Base-by-base conservation (phyloP, 1,140 invertebrate genomes). In the Calliphora vicina region DNA sequence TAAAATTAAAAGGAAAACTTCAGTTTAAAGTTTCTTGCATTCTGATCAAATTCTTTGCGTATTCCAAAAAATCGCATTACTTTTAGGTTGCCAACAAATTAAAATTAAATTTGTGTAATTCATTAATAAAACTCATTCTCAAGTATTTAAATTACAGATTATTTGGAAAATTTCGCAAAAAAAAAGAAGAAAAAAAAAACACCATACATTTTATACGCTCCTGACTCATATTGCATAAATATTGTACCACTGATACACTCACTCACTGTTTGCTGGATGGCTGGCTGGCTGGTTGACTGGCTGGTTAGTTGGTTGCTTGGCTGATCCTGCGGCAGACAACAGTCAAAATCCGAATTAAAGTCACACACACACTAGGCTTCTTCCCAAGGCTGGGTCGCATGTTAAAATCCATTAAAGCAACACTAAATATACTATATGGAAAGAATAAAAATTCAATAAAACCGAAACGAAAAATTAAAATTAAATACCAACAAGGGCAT, bases 351-450 rank as follows among this genome's bases (percentile, higher is more conserved):
- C 12, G 45, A 50, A 50, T 50, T 50, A 67, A 67, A 67, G 61
- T 67, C 61, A 67, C 61, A 67, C 20, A 74, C 73, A 42, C 26
- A 74, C 26, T 35, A 17, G 35, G 73, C 73, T 35, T 74, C 73
- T 35, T 35, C 15, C 27, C 73, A 74, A 35, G 35, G 26, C 26
- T 35, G 35, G 26, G 29, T 74, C 27, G 73, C 73, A 27, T 74
- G 73, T 74, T 74, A 74, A 74, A 74, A 74, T 35, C 73, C 35
- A 74, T 74, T 74, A 74, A 74, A 74, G 26, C 73, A 74, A 74
- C 26, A 74, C 73, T 35, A 74, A 29, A 74, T 35, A 29, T 26
- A n/a, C n/a, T n/a, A 29, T 17, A 57, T 17, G 50, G 17, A 67
- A 25, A 67, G 25, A 50, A 50, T 50, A 50, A 67, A 67, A 67